phyloP scores from a whole-genome alignment of 2,888 invertebrate genomes.

The Mesorhabditis belari region DNA sequence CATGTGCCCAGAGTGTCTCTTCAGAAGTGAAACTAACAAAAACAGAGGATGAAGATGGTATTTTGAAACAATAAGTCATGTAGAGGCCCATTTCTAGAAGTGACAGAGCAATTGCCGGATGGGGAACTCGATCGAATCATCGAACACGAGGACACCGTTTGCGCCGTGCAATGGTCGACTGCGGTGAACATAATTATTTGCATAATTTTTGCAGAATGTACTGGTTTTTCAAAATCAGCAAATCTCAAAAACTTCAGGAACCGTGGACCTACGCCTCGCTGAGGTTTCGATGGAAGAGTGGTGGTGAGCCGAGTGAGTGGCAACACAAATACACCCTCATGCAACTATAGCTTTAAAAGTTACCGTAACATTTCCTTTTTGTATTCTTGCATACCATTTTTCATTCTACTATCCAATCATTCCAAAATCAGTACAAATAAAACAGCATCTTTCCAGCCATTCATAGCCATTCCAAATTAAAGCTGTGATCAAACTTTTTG shows the following conservation, averaged over 20 bases:
- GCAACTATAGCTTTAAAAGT: slow-evolving; percentile 20
- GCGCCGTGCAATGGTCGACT: slow-evolving; percentile 53
- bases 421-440: no score
- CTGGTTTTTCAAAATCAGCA: no score
- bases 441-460: no score
- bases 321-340: slow-evolving; percentile 39
- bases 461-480: no score
- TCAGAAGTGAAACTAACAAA: slow-evolving; percentile 7
- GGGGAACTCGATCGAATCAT: slow-evolving; percentile 70
- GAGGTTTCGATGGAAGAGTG: slow-evolving; percentile 75
- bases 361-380: no score
- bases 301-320: no score
- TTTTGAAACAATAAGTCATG: no score
- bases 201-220: no score
- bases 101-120: slow-evolving; percentile 61
- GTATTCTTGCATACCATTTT: no score
- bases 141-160: slow-evolving; percentile 95
- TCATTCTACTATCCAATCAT: no score
- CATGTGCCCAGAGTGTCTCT: slow-evolving; percentile 52
- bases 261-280: slow-evolving; percentile 99
- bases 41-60: no score
- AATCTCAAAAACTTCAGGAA: slow-evolving; percentile 59
- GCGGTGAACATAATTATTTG: neutral
- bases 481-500: no score
- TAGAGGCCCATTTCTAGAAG: slow-evolving; percentile 3